Evolutionary conservation across 2,113 vertebrate species (phyloP).

Genomic region (Hypocryptadius cinnamomeus): DNA sequence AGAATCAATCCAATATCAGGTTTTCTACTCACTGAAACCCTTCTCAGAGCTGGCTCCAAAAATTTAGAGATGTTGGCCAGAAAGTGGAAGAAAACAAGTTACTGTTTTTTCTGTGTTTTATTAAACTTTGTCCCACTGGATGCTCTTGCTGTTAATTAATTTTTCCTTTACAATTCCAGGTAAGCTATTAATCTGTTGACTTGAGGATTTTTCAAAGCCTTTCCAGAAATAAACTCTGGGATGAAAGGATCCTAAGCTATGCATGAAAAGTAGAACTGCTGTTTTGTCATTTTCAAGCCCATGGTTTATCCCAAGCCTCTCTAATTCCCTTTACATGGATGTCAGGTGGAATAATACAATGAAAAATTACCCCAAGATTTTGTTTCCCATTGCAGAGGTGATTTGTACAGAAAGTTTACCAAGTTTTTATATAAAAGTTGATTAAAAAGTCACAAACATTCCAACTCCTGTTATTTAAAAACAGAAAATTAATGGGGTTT

Average conservation of each 20-base stretch:
- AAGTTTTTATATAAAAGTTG: background rate
- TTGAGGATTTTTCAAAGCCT: slow-evolving; percentile 15
- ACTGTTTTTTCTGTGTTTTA: background rate
- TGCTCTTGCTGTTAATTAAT: slow-evolving; percentile 22
- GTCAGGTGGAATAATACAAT: background rate
- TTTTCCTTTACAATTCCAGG: slow-evolving; percentile 9
- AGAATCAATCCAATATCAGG: slow-evolving; percentile 2
- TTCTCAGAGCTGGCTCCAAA: background rate
- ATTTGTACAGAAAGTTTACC: background rate
- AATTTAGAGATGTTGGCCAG: background rate
- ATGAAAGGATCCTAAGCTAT: background rate
- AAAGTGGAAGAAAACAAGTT: background rate
- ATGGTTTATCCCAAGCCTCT: background rate
- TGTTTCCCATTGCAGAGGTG: background rate
- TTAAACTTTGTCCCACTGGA: background rate
- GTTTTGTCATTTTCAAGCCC: slow-evolving; percentile 6
- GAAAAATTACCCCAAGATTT: background rate
- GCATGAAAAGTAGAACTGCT: background rate
- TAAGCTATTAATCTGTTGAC: slow-evolving; percentile 26
- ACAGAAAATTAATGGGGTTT: background rate
- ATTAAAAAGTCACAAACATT: background rate
- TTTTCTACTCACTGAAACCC: background rate
- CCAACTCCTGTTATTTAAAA: background rate
- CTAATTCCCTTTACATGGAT: background rate
- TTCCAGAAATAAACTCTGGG: background rate